Conservation (phyloP, 2,888 invertebrate genomes). For the Melinaea marsaeus region DNA sequence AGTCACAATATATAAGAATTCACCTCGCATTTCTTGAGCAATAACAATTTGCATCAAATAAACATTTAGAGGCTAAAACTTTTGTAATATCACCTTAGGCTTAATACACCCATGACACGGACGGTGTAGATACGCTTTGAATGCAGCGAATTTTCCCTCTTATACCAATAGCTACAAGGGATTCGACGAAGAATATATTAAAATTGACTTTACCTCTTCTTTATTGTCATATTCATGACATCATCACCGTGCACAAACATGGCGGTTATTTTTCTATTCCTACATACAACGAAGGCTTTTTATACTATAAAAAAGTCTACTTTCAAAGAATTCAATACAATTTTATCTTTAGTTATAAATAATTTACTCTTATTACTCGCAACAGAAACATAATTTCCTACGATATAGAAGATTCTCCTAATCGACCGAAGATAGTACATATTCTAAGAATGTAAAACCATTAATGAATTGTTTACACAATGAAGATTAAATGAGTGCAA, state of each 20-base stretch:
- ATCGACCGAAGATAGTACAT: neutral
- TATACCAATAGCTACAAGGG: slow-evolving; percentile 16
- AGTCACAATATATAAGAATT: neutral
- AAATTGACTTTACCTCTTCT: slow-evolving; percentile 6
- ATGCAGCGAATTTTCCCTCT: slow-evolving; percentile 10
- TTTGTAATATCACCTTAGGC: slow-evolving; percentile 24
- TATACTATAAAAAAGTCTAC: too few relatives aligned
- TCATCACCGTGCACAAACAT: slow-evolving; percentile 15
- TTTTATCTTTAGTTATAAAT: too few relatives aligned
- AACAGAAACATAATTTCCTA: neutral
- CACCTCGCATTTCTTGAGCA: slow-evolving; percentile 12
- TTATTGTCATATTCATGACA: slow-evolving; percentile 18
- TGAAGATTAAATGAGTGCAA: neutral
- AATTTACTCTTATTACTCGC: too few relatives aligned
- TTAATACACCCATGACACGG: slow-evolving; percentile 13
- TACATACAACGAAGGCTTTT: neutral
- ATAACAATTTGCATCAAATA: slow-evolving; percentile 24
- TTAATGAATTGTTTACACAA: slow-evolving; percentile 3
- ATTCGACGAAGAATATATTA: too few relatives aligned
- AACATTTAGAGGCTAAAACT: slow-evolving; percentile 26
- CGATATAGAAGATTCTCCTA: neutral
- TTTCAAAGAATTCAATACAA: too few relatives aligned
- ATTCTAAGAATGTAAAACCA: neutral
- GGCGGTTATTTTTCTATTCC: slow-evolving; percentile 5
- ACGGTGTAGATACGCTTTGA: neutral